Percentiles rank a stretch among this genome's conserved stretches.
phyloP scores from a whole-genome alignment of 92 coral and sea anemone genomes.

The Scolanthus callimorphus region DNA sequence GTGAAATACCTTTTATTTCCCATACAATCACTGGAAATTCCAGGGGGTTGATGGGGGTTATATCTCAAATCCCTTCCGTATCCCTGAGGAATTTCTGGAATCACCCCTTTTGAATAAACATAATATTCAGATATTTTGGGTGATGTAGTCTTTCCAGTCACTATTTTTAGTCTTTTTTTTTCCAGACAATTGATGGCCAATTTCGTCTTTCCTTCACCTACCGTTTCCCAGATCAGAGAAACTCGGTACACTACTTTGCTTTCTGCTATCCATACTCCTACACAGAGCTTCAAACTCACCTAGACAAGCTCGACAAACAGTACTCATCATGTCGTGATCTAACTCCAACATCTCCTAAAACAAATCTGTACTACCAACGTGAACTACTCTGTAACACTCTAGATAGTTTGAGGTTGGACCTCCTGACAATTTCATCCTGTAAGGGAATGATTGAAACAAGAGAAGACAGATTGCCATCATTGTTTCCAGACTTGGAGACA shows the following conservation, averaged over 20 bases:
- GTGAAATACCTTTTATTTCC: too few species aligned
- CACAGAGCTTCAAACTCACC: conserved; percentile 75
- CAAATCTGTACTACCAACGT: conserved; percentile 64
- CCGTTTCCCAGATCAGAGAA: conserved; percentile 91
- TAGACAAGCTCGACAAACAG: conserved; percentile 51
- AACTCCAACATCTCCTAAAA: conserved; percentile 50
- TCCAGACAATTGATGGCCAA: conserved; percentile 93
- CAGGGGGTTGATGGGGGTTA: too few species aligned
- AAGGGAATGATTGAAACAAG: conserved; percentile 71
- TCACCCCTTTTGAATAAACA: too few species aligned
- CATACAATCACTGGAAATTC: too few species aligned
- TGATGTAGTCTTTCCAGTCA: too few species aligned
- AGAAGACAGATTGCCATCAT: conserved; percentile 57
- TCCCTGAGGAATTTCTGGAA: too few species aligned
- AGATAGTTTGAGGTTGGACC: conserved; percentile 85
- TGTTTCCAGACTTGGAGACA: conserved; percentile 74
- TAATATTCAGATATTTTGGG: too few species aligned
- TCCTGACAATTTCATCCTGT: conserved; percentile 77
- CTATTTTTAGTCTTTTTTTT: background rate
- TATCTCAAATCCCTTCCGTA: too few species aligned
- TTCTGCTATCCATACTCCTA: conserved; percentile 95
- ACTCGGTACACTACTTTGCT: conserved; percentile 79
- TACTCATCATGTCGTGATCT: conserved; percentile 44
- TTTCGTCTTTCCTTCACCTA: conserved; percentile 82
- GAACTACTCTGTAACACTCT: conserved; percentile 82